Evolutionary conservation across 2,113 vertebrate genomes (phyloP), one percentile per base, ranked within the genome.

Genomic region (Psettodes erumei): DNA sequence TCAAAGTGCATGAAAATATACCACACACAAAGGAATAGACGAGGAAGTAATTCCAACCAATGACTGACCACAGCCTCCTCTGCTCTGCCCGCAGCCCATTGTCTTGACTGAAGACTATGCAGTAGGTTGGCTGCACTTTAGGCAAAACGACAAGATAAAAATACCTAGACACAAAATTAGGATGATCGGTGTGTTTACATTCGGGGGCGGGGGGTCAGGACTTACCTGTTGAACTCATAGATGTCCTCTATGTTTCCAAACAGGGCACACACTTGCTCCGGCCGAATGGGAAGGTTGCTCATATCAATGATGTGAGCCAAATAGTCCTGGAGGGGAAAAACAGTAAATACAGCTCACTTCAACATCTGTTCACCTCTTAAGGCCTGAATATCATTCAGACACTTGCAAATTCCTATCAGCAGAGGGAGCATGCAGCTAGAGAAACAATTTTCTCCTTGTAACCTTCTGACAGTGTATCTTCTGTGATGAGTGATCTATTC

Each of bases 221-320:
- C 77, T 65, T 88, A 98, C 98, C 98, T 98, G 94, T 98, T 99
- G 77, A 99, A 95, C 70, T 96, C 96, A 0, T 99, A 99, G 88
- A 99, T 98, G 89, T 95, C 96, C 84, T 99, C 97, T 25, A 99
- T 98, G 91, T 99, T 99, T 69, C 98, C 97, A 5, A 99, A 99
- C 37, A 99, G 95, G 0, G 93, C 95, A 1, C 95, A 96, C 80
- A 99, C 98, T 88, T 98, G 97, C 65, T 99, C 97, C 0, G 97
- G 97, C 2, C 89, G 90, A 79, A 99, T 95, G 37, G 95, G 93
- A 2, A 97, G 95, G 74, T 96, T 94, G 0, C 92, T 92, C 0
- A 89, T 85, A 1, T 99, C 98, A 0, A 99, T 99, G 80, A 99
- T 98, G 86, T 96, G 95, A 80, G 96, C 94, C 83, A 99, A 92